Percentiles rank a stretch among this genome's conserved stretches.
Evolutionary conservation across 2,888 invertebrate genomes (phyloP).

Genomic region (Cabera pusaria): DNA sequence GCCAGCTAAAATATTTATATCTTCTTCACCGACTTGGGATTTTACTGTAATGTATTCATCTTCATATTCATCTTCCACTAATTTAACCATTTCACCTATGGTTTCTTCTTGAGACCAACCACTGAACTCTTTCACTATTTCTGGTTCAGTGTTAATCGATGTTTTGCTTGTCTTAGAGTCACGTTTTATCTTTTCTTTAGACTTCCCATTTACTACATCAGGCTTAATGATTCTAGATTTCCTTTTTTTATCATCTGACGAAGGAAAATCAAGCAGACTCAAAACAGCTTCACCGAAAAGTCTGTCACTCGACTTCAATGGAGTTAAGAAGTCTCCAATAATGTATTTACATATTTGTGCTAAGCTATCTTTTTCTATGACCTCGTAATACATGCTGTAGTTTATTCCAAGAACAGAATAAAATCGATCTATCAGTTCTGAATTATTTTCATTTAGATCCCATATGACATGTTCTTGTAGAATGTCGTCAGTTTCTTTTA

Average conservation of each 20-base stretch:
- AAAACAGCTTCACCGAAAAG: slow-evolving; percentile 70
- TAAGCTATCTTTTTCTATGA: slow-evolving; percentile 79
- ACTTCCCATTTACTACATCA: slow-evolving; percentile 51
- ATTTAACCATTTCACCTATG: slow-evolving; percentile 33
- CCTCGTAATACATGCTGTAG: slow-evolving; percentile 83
- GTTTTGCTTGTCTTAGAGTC: slow-evolving; percentile 52
- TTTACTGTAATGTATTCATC: slow-evolving; percentile 38
- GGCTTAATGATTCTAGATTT: slow-evolving; percentile 66
- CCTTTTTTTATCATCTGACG: slow-evolving; percentile 57
- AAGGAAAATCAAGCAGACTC: slow-evolving; percentile 58
- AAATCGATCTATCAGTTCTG: slow-evolving; percentile 81
- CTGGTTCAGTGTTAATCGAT: slow-evolving; percentile 43
- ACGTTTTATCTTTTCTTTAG: slow-evolving; percentile 53
- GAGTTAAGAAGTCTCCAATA: slow-evolving; percentile 64
- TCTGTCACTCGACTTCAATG: slow-evolving; percentile 53
- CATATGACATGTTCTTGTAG: slow-evolving; percentile 66
- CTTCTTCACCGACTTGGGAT: slow-evolving; percentile 36
- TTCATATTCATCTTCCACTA: slow-evolving; percentile 47
- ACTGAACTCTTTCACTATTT: slow-evolving; percentile 47
- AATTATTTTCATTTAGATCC: slow-evolving; percentile 66
- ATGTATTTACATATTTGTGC: slow-evolving; percentile 75
- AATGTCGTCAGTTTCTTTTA: slow-evolving; percentile 68
- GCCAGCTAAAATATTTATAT: slow-evolving; percentile 57
- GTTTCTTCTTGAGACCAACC: slow-evolving; percentile 38
- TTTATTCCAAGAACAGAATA: slow-evolving; percentile 83